These are phyloP conservation scores for Agelas oroides DNA, from an alignment of 37 sponge, comb jelly and placozoan genomes.

Conservation along the genomic window DNA sequence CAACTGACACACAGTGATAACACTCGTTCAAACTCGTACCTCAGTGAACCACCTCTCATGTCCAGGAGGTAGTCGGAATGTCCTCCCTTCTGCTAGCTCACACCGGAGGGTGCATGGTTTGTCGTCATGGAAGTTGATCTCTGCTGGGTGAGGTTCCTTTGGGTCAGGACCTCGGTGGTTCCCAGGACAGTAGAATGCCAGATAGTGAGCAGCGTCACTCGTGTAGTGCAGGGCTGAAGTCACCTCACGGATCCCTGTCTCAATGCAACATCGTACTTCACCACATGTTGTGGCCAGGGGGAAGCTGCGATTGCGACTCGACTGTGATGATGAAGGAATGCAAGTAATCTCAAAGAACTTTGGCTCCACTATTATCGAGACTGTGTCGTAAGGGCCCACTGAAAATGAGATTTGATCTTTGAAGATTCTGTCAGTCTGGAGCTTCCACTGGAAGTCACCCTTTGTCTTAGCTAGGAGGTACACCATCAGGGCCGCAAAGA, in stretches of 20 bases:
- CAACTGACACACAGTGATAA: too few species aligned
- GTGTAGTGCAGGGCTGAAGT: not conserved
- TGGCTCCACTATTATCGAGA: not conserved
- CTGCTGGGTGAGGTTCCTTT: not conserved
- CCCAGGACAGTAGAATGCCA: not conserved
- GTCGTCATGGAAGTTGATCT: not conserved
- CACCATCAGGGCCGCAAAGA: not conserved
- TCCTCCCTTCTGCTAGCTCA: too few species aligned
- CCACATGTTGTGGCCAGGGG: not conserved
- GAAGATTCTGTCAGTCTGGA: not conserved
- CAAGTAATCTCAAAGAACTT: not conserved
- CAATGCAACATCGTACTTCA: slow-evolving; percentile 1
- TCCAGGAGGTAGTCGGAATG: too few species aligned
- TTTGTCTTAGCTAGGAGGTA: not conserved
- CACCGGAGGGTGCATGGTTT: not conserved
- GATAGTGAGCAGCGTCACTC: not conserved
- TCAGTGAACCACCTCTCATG: too few species aligned
- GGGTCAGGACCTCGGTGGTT: not conserved
- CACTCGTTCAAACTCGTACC: too few species aligned
- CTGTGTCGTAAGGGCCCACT: not conserved
- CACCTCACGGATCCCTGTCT: not conserved
- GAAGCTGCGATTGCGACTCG: not conserved
- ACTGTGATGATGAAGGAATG: not conserved
- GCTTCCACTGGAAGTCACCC: not conserved
- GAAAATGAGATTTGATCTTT: not conserved